Base-by-base conservation (phyloP, 2,888 invertebrate genomes). In the Volucella bombylans region DNA sequence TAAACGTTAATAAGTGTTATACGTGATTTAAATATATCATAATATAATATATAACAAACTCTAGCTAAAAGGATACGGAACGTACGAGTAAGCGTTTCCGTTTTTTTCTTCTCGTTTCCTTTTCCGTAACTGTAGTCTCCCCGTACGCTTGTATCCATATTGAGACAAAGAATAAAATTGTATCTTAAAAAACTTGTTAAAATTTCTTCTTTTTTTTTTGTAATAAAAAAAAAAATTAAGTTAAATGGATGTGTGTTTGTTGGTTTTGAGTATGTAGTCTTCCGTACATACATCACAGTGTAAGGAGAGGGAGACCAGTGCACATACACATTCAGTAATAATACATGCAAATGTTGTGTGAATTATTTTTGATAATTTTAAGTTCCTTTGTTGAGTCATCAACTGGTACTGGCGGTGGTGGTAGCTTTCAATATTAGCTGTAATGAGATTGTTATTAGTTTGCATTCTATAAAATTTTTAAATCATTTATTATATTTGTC, bases 1-100 rank as follows among this genome's bases (percentile, higher is more conserved):
- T 86, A 86, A 86, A 67, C 31, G 43, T 64, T 85, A 81, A 72
- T 69, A 83, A 59, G 59, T 76, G 76, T 68, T 73, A 68, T 68
- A 79, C 59, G 79, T 80, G 80, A 59, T 69, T 79, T 41, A 69
- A 69, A 74, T 31, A 31, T 23, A 23, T 23, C 18, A 2, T 31
- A 31, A 31, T 31, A 2, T 31, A 31, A 31, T 31, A 31, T 31
- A 79, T 79, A 79, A 82, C 55, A 57, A 69, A 74, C 55, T 77
- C 69, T 79, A 79, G 65, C 73, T 74, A 74, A 73, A 69, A 55
- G 54, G 9, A 54, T 31, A 52, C 15, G 14, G 6, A 18, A 10
- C 12, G 2, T 55, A 23, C 55, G 55, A 1, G 14, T 55, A 23
- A 11, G 23, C 9, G n/a, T 45, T 45, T 45, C n/a, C n/a, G 45